Conservation (phyloP, 2,113 vertebrate species). For the Mionectes macconnelli region DNA sequence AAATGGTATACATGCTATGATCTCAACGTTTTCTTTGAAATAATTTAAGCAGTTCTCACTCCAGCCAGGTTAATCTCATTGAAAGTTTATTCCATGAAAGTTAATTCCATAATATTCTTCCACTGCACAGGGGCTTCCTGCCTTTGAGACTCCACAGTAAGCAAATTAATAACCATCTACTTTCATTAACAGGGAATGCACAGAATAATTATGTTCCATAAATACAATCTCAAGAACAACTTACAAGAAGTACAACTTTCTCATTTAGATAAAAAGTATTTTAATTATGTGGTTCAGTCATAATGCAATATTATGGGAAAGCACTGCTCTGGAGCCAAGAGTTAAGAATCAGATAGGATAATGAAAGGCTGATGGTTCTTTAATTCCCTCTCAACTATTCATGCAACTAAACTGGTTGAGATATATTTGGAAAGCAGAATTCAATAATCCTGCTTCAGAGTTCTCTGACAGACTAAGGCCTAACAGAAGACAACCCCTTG, state of each 20-base stretch:
- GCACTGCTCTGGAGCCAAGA: constrained; percentile 8
- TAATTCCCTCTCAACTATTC: constrained; percentile 2
- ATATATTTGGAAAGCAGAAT: background rate
- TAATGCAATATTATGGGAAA: constrained; percentile 22
- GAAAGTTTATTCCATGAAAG: background rate
- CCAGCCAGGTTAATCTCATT: background rate
- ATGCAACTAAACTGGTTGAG: background rate
- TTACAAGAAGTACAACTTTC: constrained; percentile 12
- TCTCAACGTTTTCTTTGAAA: background rate
- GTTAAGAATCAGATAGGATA: constrained; percentile 24
- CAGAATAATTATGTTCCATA: background rate
- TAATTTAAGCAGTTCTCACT: background rate
- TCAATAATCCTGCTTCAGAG: background rate
- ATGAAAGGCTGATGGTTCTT: background rate
- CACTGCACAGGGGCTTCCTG: background rate
- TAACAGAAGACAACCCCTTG: background rate
- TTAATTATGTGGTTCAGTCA: background rate
- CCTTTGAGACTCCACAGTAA: background rate
- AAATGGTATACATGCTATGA: background rate
- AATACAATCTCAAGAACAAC: constrained; percentile 1
- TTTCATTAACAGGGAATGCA: background rate
- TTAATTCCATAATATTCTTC: background rate
- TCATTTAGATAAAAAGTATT: constrained; percentile 40
- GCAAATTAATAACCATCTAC: constrained; percentile 7
- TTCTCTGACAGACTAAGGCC: background rate